Conservation (phyloP, 1,140 invertebrate species). For the Ips typographus region DNA sequence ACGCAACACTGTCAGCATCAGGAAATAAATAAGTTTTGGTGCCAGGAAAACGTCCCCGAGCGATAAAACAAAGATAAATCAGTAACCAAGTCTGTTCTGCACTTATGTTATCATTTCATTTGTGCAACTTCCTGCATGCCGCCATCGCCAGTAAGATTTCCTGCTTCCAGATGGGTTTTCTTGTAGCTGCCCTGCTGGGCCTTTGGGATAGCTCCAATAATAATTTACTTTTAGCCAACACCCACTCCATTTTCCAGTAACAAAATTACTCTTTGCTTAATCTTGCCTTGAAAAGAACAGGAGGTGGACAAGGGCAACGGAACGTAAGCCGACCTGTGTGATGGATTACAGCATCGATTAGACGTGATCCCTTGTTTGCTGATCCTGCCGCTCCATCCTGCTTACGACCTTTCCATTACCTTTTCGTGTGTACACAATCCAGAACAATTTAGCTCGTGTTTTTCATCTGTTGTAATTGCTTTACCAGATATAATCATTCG, state of each 20-base stretch:
- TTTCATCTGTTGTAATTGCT: slow-evolving; percentile 33
- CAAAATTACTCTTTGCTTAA: slow-evolving; percentile 22
- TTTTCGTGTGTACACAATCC: slow-evolving; percentile 40
- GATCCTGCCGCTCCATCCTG: slow-evolving; percentile 33
- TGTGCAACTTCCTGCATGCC: slow-evolving; percentile 1
- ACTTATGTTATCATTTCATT: slow-evolving; percentile 1
- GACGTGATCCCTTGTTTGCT: slow-evolving; percentile 47
- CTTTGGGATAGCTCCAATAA: not conserved
- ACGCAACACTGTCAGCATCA: too few relatives aligned
- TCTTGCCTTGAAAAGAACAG: slow-evolving; percentile 25
- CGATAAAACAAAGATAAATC: slow-evolving; percentile 3
- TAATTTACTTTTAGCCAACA: not conserved
- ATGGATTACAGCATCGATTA: slow-evolving; percentile 53
- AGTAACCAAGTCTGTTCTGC: not conserved
- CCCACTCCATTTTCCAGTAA: not conserved
- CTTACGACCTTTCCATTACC: slow-evolving; percentile 37
- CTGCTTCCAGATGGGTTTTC: slow-evolving; percentile 2
- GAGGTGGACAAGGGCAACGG: slow-evolving; percentile 30
- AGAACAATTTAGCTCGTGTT: slow-evolving; percentile 31
- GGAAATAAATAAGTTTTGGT: not conserved
- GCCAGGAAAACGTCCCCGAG: not conserved
- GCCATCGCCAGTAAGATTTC: not conserved
- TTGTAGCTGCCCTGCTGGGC: not conserved
- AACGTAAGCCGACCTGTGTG: slow-evolving; percentile 48
- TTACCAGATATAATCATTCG: slow-evolving; percentile 11